Percentiles rank a stretch among this genome's conserved stretches.
Conservation (phyloP, 1,140 invertebrate species). For the Panagrolaimus sp. region DNA sequence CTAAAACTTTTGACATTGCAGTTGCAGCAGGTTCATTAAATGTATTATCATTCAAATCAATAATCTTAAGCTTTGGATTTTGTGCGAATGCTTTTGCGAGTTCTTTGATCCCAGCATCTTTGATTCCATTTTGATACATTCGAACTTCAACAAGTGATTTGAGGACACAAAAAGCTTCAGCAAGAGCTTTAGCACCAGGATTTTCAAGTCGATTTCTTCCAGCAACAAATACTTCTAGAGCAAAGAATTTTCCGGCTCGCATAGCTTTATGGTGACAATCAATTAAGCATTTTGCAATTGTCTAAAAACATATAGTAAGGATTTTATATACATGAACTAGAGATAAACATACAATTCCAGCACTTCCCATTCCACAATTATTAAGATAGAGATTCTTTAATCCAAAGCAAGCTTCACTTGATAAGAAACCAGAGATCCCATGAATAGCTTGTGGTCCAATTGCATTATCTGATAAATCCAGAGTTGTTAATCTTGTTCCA, state of each 20-base stretch:
- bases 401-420: constrained; percentile 75
- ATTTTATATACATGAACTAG: no score
- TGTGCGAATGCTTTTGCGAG: constrained; percentile 72
- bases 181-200: constrained; percentile 76
- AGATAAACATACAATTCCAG: constrained; percentile 67
- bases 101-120: constrained; percentile 74
- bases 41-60: constrained; percentile 94
- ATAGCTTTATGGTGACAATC: constrained; percentile 70
- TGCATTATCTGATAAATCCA: constrained; percentile 96
- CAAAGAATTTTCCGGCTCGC: constrained; percentile 66
- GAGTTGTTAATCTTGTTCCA: constrained; percentile 72
- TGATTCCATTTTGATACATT: constrained; percentile 96
- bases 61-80: constrained; percentile 71
- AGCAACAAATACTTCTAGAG: constrained; percentile 78
- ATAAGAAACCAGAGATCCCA: constrained; percentile 77
- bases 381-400: constrained; percentile 76
- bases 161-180: constrained; percentile 73
- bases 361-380: constrained; percentile 88
- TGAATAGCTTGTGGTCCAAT: constrained; percentile 90
- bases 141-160: constrained; percentile 77
- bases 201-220: constrained; percentile 91
- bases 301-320: constrained; percentile 58
- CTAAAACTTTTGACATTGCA: constrained; percentile 66
- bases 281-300: constrained; percentile 74
- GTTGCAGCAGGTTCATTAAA: constrained; percentile 72